A percentile compares a stretch with the other conserved stretches of the same genome.
phyloP scores from a whole-genome alignment of 2,888 invertebrate species.

The Rhagonycha lutea region DNA sequence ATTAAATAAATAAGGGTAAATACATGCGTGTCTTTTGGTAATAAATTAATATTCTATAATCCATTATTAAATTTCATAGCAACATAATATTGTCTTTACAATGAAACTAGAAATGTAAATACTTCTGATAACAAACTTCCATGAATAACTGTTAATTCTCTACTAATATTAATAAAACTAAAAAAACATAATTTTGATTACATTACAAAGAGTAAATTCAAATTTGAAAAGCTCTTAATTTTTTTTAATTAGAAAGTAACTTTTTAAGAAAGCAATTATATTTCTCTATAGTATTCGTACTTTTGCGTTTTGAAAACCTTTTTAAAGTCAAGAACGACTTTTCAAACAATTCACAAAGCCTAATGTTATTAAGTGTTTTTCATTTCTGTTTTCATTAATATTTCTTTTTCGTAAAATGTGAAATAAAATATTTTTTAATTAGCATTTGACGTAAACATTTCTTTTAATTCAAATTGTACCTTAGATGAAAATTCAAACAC shows the following conservation, averaged over 20 bases:
- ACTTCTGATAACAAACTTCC: neutral
- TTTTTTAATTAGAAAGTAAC: neutral
- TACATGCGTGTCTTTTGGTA: neutral
- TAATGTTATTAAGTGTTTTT: neutral
- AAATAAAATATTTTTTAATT: neutral
- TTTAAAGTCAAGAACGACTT: neutral
- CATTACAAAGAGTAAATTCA: neutral
- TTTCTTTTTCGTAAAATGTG: neutral
- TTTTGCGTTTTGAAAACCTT: neutral
- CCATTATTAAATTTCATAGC: neutral
- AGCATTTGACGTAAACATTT: neutral
- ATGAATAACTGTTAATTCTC: neutral
- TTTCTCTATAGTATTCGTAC: neutral
- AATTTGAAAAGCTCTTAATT: neutral
- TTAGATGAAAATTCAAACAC: neutral
- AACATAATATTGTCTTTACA: neutral
- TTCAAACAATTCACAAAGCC: neutral
- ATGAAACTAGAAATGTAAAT: neutral
- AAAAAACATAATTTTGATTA: too few relatives aligned
- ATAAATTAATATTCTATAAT: conserved; percentile 1
- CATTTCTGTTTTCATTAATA: neutral
- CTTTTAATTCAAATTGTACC: neutral
- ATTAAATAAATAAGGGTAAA: neutral
- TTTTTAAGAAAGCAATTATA: neutral
- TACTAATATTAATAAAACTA: too few relatives aligned